Percentiles rank a stretch among this genome's conserved stretches.
Conservation (phyloP, 2,797 vertebrate genomes). For the Gadopsis bispinosus region DNA sequence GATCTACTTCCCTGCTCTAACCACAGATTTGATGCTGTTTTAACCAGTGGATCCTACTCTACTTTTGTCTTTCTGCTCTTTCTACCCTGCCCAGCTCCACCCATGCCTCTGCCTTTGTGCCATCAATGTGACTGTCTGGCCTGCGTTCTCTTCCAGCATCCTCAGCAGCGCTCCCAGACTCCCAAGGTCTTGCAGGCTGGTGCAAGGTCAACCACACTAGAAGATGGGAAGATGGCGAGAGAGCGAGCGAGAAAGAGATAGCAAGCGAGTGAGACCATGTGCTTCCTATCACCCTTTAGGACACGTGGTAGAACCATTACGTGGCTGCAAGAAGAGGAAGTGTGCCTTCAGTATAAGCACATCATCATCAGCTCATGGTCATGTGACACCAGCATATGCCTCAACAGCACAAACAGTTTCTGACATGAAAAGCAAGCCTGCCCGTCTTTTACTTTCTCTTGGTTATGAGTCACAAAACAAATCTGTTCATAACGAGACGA, state of each 20-base stretch:
- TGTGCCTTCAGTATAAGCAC: slow-evolving; percentile 37
- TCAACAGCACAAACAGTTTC: slow-evolving; percentile 44
- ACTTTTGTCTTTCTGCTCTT: slow-evolving; percentile 11
- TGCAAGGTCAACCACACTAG: slow-evolving; percentile 76
- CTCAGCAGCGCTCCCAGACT: slow-evolving; percentile 60
- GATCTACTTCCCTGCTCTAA: slow-evolving; percentile 28
- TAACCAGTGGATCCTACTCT: slow-evolving; percentile 29
- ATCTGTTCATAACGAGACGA: slow-evolving; percentile 22
- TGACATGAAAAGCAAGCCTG: slow-evolving; percentile 47
- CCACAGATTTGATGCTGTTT: slow-evolving; percentile 25
- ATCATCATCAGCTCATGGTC: slow-evolving; percentile 49
- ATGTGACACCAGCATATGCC: slow-evolving; percentile 59
- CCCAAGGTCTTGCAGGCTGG: slow-evolving; percentile 76
- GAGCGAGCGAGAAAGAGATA: slow-evolving; percentile 6
- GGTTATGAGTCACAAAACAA: slow-evolving; percentile 56
- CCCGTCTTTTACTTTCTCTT: slow-evolving; percentile 53
- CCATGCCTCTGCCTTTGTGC: slow-evolving; percentile 21
- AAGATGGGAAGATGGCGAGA: slow-evolving; percentile 47
- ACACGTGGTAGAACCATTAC: slow-evolving; percentile 54
- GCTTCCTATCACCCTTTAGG: slow-evolving; percentile 44
- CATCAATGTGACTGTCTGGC: slow-evolving; percentile 52
- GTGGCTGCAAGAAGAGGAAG: slow-evolving; percentile 56
- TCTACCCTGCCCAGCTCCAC: slow-evolving; percentile 6
- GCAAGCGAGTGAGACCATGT: background rate
- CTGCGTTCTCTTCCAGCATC: slow-evolving; percentile 61